A percentile compares a stretch with the other conserved stretches of the same genome.
Conservation (phyloP, 1,140 invertebrate genomes). For the Lysiphlebus fabarum region DNA sequence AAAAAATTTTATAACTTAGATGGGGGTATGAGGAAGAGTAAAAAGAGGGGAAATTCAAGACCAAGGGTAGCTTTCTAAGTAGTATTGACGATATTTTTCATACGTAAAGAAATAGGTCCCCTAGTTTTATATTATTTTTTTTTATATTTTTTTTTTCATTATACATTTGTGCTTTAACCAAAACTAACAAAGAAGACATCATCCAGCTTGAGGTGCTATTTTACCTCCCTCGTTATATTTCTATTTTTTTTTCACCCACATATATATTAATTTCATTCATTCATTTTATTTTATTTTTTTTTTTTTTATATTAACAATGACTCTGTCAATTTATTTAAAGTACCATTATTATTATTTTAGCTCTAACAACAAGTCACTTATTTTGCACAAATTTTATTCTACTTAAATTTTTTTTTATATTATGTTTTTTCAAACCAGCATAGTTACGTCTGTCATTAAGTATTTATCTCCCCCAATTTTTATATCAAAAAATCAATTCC, state of each 20-base stretch:
- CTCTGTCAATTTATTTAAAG: too few species aligned
- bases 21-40: neutral
- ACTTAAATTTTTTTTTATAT: neutral
- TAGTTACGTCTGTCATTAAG: slow-evolving; percentile 28
- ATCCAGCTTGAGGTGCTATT: too few species aligned
- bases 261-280: too few species aligned
- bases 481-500: slow-evolving; percentile 42
- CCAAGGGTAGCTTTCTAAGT: slow-evolving; percentile 33
- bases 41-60: slow-evolving; percentile 27
- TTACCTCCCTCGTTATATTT: too few species aligned
- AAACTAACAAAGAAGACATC: too few species aligned
- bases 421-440: slow-evolving; percentile 16
- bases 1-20: neutral
- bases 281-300: too few species aligned
- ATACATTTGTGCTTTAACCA: too few species aligned
- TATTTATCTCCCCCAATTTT: slow-evolving; percentile 33
- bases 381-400: neutral
- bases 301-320: too few species aligned
- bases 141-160: neutral
- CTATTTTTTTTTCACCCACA: too few species aligned
- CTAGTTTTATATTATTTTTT: neutral
- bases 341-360: too few species aligned
- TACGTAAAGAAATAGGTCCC: neutral
- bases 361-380: neutral
- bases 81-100: slow-evolving; percentile 3